These are phyloP conservation scores for Hypercompe scribonia DNA, from an alignment of 2,888 invertebrate species.

Conservation along the genomic window DNA sequence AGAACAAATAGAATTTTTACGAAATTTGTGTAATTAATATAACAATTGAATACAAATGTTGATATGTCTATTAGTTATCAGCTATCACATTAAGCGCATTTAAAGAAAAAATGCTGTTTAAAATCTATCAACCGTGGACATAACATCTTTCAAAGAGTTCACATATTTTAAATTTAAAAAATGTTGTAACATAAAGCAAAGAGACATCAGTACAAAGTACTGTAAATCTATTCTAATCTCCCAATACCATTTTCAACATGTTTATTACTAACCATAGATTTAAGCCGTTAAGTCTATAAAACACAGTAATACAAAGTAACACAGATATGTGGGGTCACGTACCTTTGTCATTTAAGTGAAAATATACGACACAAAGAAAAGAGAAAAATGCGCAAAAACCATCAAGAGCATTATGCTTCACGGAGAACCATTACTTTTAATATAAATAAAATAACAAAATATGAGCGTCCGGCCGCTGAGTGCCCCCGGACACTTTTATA, in stretches of 20 bases:
- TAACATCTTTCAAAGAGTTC: too few species aligned
- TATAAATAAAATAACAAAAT: conserved; percentile 87
- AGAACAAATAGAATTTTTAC: neutral
- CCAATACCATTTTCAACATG: conserved; percentile 8
- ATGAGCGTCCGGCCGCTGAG: conserved; percentile 86
- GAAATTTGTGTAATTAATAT: neutral
- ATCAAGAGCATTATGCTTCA: conserved; percentile 82
- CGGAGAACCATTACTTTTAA: conserved; percentile 85
- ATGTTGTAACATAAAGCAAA: neutral
- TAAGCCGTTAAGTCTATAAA: conserved; percentile 57
- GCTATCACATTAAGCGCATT: neutral
- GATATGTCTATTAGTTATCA: neutral
- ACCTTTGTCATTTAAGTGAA: conserved; percentile 85
- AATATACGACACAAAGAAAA: conserved; percentile 83
- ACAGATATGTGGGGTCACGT: conserved; percentile 77
- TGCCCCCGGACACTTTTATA: conserved; percentile 85
- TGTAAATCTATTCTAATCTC: conserved; percentile 2
- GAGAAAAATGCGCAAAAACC: conserved; percentile 84
- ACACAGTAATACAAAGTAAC: conserved; percentile 69
- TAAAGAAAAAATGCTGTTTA: neutral
- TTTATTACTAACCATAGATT: conserved; percentile 29
- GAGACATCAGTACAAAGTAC: neutral
- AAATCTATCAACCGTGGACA: neutral
- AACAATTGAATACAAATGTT: neutral
- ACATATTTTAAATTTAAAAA: neutral